Conservation (phyloP, 2,113 vertebrate species). For the Campylorhamphus procurvoides region DNA sequence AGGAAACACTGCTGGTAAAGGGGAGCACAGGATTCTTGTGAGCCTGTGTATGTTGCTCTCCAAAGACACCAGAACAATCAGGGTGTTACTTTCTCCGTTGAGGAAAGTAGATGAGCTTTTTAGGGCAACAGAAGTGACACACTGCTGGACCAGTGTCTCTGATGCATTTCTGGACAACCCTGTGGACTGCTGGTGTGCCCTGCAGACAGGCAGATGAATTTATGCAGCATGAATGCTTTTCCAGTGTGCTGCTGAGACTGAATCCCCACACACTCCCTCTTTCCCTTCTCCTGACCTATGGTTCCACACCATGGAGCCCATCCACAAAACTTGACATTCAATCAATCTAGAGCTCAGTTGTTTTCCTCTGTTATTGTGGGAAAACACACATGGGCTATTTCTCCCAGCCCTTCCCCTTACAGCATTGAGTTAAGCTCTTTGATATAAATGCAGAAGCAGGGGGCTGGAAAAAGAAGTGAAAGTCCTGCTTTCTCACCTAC, state of each 20-base stretch:
- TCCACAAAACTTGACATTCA: not conserved
- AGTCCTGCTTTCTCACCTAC: not conserved
- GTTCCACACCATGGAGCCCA: not conserved
- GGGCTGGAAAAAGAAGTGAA: not conserved
- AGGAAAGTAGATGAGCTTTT: not conserved
- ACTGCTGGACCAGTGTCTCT: not conserved
- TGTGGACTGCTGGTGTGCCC: rapidly evolving
- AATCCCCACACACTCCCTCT: not conserved
- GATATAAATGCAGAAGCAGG: not conserved
- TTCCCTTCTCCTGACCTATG: not conserved
- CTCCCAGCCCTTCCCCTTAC: not conserved
- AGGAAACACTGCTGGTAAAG: not conserved
- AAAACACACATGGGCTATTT: not conserved
- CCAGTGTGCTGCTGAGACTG: not conserved
- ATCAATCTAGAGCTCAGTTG: not conserved
- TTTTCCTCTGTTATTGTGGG: not conserved
- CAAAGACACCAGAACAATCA: not conserved
- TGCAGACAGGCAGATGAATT: not conserved
- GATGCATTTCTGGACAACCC: not conserved
- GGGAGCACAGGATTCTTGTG: not conserved
- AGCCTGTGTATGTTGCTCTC: not conserved
- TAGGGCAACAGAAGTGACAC: not conserved
- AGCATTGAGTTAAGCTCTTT: not conserved
- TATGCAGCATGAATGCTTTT: not conserved
- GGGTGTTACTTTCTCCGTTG: not conserved